A percentile compares a stretch with the other conserved stretches of the same genome.
Evolutionary conservation across 2,888 invertebrate genomes (phyloP).

Genomic region (Sarcophaga rosellei): DNA sequence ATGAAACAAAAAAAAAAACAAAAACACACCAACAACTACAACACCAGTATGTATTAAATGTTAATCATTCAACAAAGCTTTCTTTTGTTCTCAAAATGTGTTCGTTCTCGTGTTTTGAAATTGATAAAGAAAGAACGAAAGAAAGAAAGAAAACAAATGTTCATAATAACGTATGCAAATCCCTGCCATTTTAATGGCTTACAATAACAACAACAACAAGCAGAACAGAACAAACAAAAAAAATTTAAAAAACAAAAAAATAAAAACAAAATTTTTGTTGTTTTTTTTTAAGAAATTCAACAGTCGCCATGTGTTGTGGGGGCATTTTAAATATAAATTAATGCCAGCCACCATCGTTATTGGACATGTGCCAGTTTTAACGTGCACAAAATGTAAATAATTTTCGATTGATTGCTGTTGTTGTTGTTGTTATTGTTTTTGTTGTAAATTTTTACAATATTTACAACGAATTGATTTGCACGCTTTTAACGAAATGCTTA

Average conservation of each 20-base stretch:
- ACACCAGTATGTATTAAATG: neutral
- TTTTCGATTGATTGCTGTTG: too few species aligned
- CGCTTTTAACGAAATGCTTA: neutral
- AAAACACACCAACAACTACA: too few species aligned
- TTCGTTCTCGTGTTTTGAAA: neutral
- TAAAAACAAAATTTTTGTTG: too few species aligned
- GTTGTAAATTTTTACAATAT: neutral
- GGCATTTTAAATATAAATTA: conserved; percentile 37
- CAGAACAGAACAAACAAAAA: neutral
- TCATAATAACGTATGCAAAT: neutral
- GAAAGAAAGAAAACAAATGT: neutral
- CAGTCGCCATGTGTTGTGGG: conserved; percentile 32
- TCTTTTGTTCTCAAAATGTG: conserved; percentile 7
- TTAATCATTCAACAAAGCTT: conserved; percentile 33
- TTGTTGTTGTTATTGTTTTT: too few species aligned
- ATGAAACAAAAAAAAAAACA: neutral
- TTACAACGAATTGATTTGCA: conserved; percentile 12
- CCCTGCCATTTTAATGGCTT: neutral
- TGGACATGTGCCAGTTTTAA: conserved; percentile 56
- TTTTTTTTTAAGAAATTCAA: conserved; percentile 17
- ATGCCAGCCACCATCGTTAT: conserved; percentile 14
- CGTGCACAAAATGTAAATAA: neutral
- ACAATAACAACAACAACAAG: neutral
- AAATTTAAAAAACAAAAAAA: conserved; percentile 31
- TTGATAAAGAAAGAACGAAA: too few species aligned